phyloP scores from a whole-genome alignment of 2,888 invertebrate genomes.

The Drosophila greeni region DNA sequence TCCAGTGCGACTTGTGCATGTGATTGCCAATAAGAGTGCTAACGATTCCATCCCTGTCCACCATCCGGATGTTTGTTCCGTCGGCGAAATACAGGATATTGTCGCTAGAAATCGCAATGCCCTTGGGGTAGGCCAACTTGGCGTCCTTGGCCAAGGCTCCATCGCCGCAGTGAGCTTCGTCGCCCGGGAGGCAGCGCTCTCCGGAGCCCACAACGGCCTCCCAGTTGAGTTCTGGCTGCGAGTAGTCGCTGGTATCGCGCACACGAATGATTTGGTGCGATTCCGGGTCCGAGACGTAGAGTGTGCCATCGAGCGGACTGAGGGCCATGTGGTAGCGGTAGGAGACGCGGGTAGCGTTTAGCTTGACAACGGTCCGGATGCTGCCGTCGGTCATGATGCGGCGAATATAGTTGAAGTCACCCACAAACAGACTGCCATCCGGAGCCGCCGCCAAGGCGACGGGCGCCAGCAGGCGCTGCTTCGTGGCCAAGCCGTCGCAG shows the following conservation, averaged over 20 bases:
- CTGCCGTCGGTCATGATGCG: conserved; percentile 92
- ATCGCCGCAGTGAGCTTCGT: conserved; percentile 97
- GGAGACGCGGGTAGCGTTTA: conserved; percentile 93
- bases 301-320: conserved; percentile 93
- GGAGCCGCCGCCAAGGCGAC: conserved; percentile 94
- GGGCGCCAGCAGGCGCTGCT: conserved; percentile 92
- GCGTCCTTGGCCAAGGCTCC: conserved; percentile 95
- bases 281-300: conserved; percentile 97
- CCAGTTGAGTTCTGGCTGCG: conserved; percentile 94
- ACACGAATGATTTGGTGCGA: conserved; percentile 95
- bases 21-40: conserved; percentile 95
- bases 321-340: conserved; percentile 98
- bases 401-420: conserved; percentile 96
- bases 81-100: conserved; percentile 97
- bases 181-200: conserved; percentile 94
- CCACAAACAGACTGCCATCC: conserved; percentile 96
- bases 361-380: conserved; percentile 79
- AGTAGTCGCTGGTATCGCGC: conserved; percentile 88
- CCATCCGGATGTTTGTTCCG: conserved; percentile 95
- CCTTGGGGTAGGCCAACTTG: conserved; percentile 96
- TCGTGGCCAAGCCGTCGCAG: conserved; percentile 88
- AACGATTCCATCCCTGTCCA: conserved; percentile 94
- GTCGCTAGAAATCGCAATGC: conserved; percentile 94
- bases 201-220: conserved; percentile 97
- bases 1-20: conserved; percentile 96